Evolutionary conservation across 2,888 invertebrate genomes (phyloP), one percentile per base, ranked within the genome.

Genomic region (Rhingia campestris): DNA sequence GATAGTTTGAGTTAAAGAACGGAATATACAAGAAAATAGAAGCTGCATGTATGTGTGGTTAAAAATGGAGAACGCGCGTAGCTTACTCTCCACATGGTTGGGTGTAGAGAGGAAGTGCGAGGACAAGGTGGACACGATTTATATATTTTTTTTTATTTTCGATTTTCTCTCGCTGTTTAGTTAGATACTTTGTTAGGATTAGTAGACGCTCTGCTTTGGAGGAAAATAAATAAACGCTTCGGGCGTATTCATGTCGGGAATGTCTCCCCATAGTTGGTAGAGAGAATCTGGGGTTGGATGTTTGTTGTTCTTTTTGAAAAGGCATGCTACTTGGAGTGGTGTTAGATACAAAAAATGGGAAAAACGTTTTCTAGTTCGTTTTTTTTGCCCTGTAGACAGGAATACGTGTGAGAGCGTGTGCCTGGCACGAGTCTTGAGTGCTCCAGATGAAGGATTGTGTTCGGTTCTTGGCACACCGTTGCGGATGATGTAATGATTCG

Each of bases 1-100:
- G 89, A 90, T 87, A 87, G 87, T 86, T 79, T 81, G 64, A 86
- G 81, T 86, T 85, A 64, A 70, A 81, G 70, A 79, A 77, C 67
- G 75, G 87, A 87, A 61, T 67, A 73, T 86, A 88, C 43, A 70
- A 32, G 56, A 35, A 30, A 86, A 86, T 87, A 86, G 22, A 22
- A 22, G 72, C 74, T 86, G 41, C 51, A 66, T 70, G 66, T 79
- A 70, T 76, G 86, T 81, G 58, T 86, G 74, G 43, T 80, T 84
- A 84, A 75, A 80, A 80, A 61, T 84, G 80, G 84, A 84, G 70
- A 72, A 54, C 51, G 51, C 49, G n/a, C 72, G 30, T 6, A 4
- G n/a, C 7, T 74, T 33, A 33, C 80, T 66, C 61, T 73, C 49
- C 39, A 43, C 35, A 47, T 22, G n/a, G 32, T 45, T 4, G 5